A percentile compares a stretch with the other conserved stretches of the same genome.
phyloP scores from a whole-genome alignment of 2,113 vertebrate species.

The Tor tambroides region DNA sequence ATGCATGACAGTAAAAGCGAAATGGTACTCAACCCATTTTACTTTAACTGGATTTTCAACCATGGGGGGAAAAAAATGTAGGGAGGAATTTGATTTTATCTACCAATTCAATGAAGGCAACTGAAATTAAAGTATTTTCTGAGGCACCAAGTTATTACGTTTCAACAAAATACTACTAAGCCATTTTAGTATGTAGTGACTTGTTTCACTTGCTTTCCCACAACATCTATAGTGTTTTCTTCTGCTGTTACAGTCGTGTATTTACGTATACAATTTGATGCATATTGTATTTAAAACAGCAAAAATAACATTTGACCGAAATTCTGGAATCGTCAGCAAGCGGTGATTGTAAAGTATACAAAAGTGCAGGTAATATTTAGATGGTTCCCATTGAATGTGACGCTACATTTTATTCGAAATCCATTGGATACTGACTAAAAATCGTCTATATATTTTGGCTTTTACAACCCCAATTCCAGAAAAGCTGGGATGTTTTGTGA shows the following conservation, averaged over 20 bases:
- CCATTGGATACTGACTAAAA: no score
- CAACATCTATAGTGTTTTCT: background rate
- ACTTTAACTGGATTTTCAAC: background rate
- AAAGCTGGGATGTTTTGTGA: no score
- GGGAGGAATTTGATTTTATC: background rate
- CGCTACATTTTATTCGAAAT: no score
- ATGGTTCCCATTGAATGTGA: no score
- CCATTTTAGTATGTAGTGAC: background rate
- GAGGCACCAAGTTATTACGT: background rate
- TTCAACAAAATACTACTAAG: background rate
- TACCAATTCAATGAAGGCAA: background rate
- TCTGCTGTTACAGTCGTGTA: background rate
- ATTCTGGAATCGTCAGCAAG: background rate
- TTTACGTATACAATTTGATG: background rate
- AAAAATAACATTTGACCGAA: background rate
- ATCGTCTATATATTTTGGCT: no score
- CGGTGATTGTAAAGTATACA: no score
- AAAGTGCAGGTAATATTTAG: no score
- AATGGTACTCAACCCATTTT: background rate
- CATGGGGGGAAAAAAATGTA: background rate
- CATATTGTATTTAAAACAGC: background rate
- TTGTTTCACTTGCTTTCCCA: background rate
- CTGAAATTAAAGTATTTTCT: background rate
- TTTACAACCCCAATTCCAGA: no score
- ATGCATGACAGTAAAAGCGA: slow-evolving; percentile 37